A percentile compares a stretch with the other conserved stretches of the same genome.
phyloP scores from a whole-genome alignment of 2,888 invertebrate genomes.

The Mallateleia sp. region DNA sequence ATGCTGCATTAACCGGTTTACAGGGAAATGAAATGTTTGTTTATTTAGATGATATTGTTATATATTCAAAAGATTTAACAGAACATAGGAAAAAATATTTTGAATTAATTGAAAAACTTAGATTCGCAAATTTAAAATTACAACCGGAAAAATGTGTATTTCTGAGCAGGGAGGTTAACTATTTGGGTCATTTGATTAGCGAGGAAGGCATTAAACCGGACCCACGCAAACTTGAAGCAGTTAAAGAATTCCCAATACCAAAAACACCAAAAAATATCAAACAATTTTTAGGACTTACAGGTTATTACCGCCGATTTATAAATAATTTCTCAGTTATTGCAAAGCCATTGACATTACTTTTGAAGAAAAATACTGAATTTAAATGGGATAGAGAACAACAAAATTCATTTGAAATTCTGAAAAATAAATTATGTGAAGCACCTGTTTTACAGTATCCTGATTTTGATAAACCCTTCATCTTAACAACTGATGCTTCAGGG shows the following conservation, averaged over 20 bases:
- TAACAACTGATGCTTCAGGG: constrained; percentile 55
- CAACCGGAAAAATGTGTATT: neutral
- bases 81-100: too few species aligned
- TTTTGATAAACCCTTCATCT: constrained; percentile 50
- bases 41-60: too few species aligned
- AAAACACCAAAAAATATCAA: constrained; percentile 74
- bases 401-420: constrained; percentile 46
- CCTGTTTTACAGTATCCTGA: too few species aligned
- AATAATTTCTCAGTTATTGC: constrained; percentile 75
- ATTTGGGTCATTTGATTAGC: constrained; percentile 82
- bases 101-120: too few species aligned
- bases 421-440: constrained; percentile 41
- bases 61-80: too few species aligned
- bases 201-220: constrained; percentile 82
- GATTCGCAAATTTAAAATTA: constrained; percentile 72
- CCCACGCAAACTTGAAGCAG: constrained; percentile 72
- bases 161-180: constrained; percentile 78
- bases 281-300: constrained; percentile 83
- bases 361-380: constrained; percentile 42
- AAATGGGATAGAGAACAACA: constrained; percentile 52
- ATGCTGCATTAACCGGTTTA: too few species aligned
- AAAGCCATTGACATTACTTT: constrained; percentile 45
- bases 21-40: too few species aligned
- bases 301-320: constrained; percentile 85
- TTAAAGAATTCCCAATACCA: constrained; percentile 77